Base-by-base conservation (phyloP, 23 tunicate species). In the Halocynthia roretzi region DNA sequence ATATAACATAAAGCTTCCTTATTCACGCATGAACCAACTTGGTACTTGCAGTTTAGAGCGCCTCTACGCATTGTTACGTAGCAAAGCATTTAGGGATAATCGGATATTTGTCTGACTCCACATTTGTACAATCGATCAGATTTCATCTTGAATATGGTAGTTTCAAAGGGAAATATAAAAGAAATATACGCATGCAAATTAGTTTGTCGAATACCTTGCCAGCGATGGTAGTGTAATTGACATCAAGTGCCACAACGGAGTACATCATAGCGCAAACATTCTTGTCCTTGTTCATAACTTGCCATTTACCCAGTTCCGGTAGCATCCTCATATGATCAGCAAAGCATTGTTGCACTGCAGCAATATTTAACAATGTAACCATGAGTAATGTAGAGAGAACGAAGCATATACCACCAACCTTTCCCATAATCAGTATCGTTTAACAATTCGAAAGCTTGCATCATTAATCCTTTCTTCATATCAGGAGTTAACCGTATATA, bases 161-260 rank as follows among this genome's bases (percentile, higher is more conserved):
- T 31, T 31, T 31, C 44, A 31, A 31, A 31, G 44, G 44, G 44
- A 31, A 31, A 31, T 31, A 31, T n/a, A n/a, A 10, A 7, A 63
- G 22, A 63, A 10, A 63, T 65, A 65, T 9, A 65, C 31, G 22
- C 48, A 65, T 65, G 31, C 1, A 15, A 9, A 5, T 65, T 58
- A 58, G 17, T 10, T 65, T 10, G 22, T 5, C 53, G 17, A 20
- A 67, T 67, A 79, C 83, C 63, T 49, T 48, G 14, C 83, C 83
- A 50, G n/a, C 75, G 12, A 79, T 79, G 44, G 83, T 67, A 50
- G 14, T 67, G 71, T 79, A 79, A 48, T 44, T 67, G 17, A 79
- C 57, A 48, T 79, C 75, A 11, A 67, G 56, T 8, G 18, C 8
- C 2, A 67, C 53, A 56, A 79, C 23, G 4, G 75, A 48, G 14